Conservation (phyloP, 2,888 invertebrate species). For the Xestia ashworthii region DNA sequence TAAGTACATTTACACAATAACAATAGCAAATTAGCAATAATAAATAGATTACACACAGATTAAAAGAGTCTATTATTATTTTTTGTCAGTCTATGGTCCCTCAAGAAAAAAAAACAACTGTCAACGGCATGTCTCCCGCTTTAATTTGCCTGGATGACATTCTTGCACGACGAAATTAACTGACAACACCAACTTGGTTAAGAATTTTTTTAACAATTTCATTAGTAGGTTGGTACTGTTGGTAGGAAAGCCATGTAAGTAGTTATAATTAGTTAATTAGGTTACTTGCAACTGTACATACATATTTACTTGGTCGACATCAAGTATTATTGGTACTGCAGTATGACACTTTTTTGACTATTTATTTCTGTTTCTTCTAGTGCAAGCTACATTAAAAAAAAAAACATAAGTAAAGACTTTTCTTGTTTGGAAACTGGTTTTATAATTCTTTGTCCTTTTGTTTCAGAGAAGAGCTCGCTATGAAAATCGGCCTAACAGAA, state of each 20-base stretch:
- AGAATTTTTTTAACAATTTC: slow-evolving; percentile 45
- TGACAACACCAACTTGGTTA: slow-evolving; percentile 28
- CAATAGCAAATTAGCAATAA: slow-evolving; percentile 5
- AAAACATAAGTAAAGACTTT: neutral
- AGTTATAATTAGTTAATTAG: slow-evolving; percentile 33
- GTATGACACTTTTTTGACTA: neutral
- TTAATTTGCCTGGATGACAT: slow-evolving; percentile 38
- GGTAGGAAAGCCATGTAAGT: slow-evolving; percentile 11
- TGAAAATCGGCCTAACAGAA: slow-evolving; percentile 98
- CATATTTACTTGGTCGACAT: neutral
- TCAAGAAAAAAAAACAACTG: slow-evolving; percentile 12
- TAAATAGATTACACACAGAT: slow-evolving; percentile 18
- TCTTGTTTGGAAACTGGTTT: neutral
- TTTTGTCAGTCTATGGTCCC: slow-evolving; percentile 3
- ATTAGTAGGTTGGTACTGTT: slow-evolving; percentile 21
- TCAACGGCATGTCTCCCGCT: slow-evolving; percentile 27
- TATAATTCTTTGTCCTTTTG: slow-evolving; percentile 69
- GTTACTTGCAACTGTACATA: neutral
- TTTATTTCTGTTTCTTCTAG: neutral
- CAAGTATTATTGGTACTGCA: neutral
- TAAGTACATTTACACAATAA: slow-evolving; percentile 17
- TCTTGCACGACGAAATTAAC: slow-evolving; percentile 24
- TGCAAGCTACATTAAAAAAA: neutral
- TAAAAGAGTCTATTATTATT: neutral
- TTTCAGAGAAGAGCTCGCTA: slow-evolving; percentile 98